These are phyloP conservation scores for Dasypus novemcinctus DNA, from an alignment of 2,113 vertebrate genomes.

Conservation along the genomic window DNA sequence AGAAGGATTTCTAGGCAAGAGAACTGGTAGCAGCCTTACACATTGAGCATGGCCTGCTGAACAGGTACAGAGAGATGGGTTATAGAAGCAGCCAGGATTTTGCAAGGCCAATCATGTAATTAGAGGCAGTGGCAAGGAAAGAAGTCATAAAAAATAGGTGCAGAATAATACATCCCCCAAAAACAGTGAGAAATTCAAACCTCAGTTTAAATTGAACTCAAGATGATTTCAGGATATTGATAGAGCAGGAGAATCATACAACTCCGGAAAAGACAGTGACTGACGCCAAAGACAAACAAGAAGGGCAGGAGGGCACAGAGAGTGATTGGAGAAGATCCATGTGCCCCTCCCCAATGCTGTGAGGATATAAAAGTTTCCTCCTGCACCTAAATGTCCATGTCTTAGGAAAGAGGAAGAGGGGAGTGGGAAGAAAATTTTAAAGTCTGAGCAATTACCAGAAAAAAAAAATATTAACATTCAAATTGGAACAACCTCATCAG, in stretches of 20 bases:
- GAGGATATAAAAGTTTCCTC: background rate
- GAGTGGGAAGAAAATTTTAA: too few species aligned
- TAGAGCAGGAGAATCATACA: background rate
- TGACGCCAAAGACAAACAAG: background rate
- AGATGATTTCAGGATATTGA: background rate
- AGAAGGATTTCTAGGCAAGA: background rate
- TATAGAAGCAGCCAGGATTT: background rate
- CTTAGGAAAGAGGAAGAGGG: background rate
- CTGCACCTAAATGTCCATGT: background rate
- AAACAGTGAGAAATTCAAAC: background rate
- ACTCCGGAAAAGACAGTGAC: background rate
- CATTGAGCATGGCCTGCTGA: background rate
- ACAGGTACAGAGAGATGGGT: background rate
- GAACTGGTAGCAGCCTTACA: background rate
- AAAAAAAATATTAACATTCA: too few species aligned
- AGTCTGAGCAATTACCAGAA: too few species aligned
- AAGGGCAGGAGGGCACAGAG: background rate
- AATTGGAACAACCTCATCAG: too few species aligned
- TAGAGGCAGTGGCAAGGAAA: background rate
- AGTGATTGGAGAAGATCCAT: background rate
- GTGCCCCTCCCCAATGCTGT: too few species aligned
- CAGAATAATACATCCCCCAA: background rate
- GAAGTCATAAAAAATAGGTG: background rate
- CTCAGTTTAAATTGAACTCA: background rate
- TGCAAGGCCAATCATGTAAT: background rate